phyloP scores from a whole-genome alignment of 2,113 vertebrate species.

The Paracanthobrama guichenoti region DNA sequence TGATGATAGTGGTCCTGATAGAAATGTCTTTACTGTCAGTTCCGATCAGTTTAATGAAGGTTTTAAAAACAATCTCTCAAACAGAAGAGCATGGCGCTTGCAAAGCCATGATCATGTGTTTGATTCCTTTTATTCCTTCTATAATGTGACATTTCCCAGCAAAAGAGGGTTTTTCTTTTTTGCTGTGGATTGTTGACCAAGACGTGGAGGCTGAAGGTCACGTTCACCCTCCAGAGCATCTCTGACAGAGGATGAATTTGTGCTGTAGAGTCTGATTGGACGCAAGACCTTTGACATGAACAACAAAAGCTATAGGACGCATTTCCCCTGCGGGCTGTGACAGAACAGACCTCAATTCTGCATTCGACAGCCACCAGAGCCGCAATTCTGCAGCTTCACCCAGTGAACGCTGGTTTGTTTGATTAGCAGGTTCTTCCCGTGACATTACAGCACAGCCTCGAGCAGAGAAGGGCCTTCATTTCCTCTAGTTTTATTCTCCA shows the following conservation, averaged over 20 bases:
- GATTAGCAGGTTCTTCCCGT: slow-evolving; percentile 8
- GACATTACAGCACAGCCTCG: background rate
- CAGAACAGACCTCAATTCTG: slow-evolving; percentile 7
- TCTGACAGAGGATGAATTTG: background rate
- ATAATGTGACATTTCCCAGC: background rate
- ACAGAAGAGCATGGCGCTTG: too few relatives aligned
- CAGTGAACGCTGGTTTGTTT: background rate
- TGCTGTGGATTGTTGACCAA: background rate
- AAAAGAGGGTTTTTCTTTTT: background rate
- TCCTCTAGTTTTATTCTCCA: slow-evolving; percentile 9
- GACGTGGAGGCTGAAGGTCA: background rate
- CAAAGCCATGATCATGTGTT: too few relatives aligned
- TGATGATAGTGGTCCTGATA: too few relatives aligned
- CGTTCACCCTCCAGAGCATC: background rate
- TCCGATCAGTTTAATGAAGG: too few relatives aligned
- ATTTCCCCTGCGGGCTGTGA: background rate
- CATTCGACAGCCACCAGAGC: background rate
- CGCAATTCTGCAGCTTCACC: background rate
- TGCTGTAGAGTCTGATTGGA: background rate
- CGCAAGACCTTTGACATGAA: background rate
- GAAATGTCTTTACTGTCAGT: too few relatives aligned
- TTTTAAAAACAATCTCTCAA: too few relatives aligned
- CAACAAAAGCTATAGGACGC: background rate
- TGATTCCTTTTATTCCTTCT: background rate
- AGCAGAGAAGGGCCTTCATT: background rate